These are phyloP conservation scores for Caenorhabditis drosophilae DNA, from an alignment of 2,888 invertebrate species.

Conservation along the genomic window DNA sequence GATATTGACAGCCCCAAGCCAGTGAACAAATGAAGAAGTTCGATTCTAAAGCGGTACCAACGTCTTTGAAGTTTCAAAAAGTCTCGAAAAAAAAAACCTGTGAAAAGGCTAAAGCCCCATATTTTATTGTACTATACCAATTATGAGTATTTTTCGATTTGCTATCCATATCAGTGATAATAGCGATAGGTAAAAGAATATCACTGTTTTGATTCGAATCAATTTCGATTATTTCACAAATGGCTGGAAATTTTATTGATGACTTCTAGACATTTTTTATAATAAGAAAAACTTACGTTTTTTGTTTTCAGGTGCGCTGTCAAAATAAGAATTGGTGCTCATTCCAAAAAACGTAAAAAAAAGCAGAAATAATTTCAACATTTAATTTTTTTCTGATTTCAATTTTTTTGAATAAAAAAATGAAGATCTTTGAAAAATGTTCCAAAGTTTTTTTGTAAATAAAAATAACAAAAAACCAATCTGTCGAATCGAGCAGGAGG, in stretches of 20 bases:
- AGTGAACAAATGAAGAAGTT: conserved; percentile 37
- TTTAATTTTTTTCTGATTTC: no score
- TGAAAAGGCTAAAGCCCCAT: conserved; percentile 32
- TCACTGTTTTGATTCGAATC: conserved; percentile 21
- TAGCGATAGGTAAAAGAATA: conserved; percentile 31
- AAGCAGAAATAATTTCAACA: not conserved
- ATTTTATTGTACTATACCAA: conserved; percentile 43
- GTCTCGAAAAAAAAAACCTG: conserved; percentile 2
- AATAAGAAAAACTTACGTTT: not conserved
- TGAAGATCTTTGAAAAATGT: no score
- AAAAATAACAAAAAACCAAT: not conserved
- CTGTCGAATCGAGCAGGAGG: no score
- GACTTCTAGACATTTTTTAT: not conserved
- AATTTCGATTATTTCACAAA: conserved; percentile 31
- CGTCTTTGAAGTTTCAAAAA: not conserved
- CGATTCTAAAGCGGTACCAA: conserved; percentile 18
- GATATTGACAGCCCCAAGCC: conserved; percentile 35
- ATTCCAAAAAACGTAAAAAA: not conserved
- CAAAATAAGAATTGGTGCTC: conserved; percentile 4
- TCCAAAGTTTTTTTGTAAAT: not conserved
- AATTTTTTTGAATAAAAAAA: no score
- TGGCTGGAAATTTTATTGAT: conserved; percentile 8
- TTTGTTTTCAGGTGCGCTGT: not conserved
- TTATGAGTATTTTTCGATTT: conserved; percentile 17
- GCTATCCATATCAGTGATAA: conserved; percentile 35